Percentiles rank a stretch among this genome's conserved stretches.
Evolutionary conservation across 2,888 invertebrate genomes (phyloP).

Genomic region (Hirudinaria manillensis): DNA sequence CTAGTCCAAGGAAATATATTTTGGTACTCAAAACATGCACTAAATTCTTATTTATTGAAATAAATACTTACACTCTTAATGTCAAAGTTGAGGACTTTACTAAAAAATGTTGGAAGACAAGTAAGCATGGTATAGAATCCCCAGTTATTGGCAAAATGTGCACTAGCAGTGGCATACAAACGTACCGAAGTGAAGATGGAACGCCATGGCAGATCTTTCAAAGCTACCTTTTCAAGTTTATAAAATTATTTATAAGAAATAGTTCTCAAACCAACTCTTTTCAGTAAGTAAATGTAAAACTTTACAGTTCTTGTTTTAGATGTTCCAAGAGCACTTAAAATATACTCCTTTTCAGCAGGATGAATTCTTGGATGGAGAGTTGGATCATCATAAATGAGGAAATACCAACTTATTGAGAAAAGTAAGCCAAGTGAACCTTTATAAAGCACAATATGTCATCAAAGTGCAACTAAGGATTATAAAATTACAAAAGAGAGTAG

Average conservation of each 20-base stretch:
- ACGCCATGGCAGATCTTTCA: constrained; percentile 44
- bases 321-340: constrained; percentile 47
- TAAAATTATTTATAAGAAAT: constrained; percentile 2
- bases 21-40: not conserved
- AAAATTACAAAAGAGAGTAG: not conserved
- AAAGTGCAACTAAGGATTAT: not conserved
- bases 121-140: constrained; percentile 57
- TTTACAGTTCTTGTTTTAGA: constrained; percentile 13
- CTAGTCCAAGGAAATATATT: constrained; percentile 51
- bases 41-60: not conserved
- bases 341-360: constrained; percentile 48
- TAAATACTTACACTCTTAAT: constrained; percentile 39
- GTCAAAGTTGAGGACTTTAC: constrained; percentile 52
- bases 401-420: constrained; percentile 49
- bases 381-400: constrained; percentile 46
- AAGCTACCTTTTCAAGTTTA: not conserved
- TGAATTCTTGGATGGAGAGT: constrained; percentile 49
- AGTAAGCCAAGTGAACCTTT: constrained; percentile 46
- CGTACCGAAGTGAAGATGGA: constrained; percentile 46
- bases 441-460: not conserved
- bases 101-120: constrained; percentile 54
- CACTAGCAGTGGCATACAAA: constrained; percentile 53
- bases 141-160: constrained; percentile 56
- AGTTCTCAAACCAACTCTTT: not conserved
- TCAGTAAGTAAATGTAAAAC: not conserved